phyloP scores from a whole-genome alignment of 2,797 vertebrate genomes.

The Picus viridis region DNA sequence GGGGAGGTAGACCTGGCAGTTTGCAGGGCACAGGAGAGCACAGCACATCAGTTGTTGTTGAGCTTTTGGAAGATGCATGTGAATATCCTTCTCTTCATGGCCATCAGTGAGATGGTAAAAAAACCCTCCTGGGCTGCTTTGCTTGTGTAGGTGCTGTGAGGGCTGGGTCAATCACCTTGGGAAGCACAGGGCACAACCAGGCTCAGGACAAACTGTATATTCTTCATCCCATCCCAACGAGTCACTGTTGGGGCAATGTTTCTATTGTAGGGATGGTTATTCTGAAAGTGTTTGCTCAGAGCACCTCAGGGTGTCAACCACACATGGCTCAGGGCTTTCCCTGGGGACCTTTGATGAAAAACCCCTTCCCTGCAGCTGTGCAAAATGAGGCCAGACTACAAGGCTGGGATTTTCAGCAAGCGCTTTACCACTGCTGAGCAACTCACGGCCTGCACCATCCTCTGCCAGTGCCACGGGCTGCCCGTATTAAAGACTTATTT shows the following conservation, averaged over 20 bases:
- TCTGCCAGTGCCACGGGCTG: accelerated
- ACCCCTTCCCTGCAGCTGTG: neutral
- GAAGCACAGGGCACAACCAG: neutral
- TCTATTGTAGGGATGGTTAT: neutral
- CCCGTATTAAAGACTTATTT: neutral
- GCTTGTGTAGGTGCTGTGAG: neutral
- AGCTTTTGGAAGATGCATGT: neutral
- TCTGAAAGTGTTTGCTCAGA: neutral
- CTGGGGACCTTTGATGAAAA: neutral
- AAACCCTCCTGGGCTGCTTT: neutral
- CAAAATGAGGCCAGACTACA: neutral
- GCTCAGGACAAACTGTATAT: accelerated
- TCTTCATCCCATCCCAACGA: neutral
- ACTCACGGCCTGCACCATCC: neutral
- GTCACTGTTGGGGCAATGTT: accelerated
- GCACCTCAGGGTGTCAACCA: neutral
- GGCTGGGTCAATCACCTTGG: neutral
- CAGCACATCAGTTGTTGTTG: accelerated
- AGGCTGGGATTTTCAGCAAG: accelerated
- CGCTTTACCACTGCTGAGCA: neutral
- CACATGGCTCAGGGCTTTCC: neutral
- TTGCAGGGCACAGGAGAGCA: neutral
- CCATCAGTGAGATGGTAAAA: neutral
- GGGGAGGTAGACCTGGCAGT: neutral
- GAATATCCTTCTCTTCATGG: neutral